A percentile compares a stretch with the other conserved stretches of the same genome.
These are phyloP conservation scores for Phyllostomus discolor DNA, from an alignment of 2,113 vertebrate species.

Conservation along the genomic window DNA sequence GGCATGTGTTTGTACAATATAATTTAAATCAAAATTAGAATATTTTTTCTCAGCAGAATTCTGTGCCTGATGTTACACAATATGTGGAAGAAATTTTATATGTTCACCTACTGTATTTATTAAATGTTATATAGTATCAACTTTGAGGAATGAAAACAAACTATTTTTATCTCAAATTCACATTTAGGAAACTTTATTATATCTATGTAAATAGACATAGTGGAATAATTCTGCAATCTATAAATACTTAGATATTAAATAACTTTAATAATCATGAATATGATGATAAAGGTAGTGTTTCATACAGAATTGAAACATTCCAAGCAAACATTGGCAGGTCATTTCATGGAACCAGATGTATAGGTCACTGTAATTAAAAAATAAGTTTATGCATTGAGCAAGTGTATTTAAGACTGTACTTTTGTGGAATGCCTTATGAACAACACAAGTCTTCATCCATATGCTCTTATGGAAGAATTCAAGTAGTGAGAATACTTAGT, in stretches of 20 bases:
- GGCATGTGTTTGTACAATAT: constrained; percentile 14
- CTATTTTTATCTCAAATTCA: constrained; percentile 31
- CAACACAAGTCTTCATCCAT: background rate
- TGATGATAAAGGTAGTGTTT: background rate
- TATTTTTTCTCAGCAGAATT: constrained; percentile 60
- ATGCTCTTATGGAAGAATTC: background rate
- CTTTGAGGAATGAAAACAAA: constrained; percentile 45
- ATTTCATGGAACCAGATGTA: background rate
- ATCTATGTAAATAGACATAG: background rate
- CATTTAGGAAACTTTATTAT: background rate
- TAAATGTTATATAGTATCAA: constrained; percentile 64
- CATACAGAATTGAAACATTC: background rate
- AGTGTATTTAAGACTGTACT: background rate
- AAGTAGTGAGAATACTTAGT: background rate
- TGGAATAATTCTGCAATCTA: background rate
- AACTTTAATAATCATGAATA: background rate
- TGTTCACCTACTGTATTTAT: constrained; percentile 67
- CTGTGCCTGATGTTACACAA: constrained; percentile 65
- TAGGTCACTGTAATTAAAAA: background rate
- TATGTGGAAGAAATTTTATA: constrained; percentile 68
- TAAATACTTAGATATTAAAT: background rate
- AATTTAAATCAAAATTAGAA: constrained; percentile 65
- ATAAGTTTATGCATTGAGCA: background rate
- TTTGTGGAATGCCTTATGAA: background rate
- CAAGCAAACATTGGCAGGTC: background rate